Evolutionary conservation across 2,113 vertebrate species (phyloP).

Genomic region (Triplophysa siluroides): DNA sequence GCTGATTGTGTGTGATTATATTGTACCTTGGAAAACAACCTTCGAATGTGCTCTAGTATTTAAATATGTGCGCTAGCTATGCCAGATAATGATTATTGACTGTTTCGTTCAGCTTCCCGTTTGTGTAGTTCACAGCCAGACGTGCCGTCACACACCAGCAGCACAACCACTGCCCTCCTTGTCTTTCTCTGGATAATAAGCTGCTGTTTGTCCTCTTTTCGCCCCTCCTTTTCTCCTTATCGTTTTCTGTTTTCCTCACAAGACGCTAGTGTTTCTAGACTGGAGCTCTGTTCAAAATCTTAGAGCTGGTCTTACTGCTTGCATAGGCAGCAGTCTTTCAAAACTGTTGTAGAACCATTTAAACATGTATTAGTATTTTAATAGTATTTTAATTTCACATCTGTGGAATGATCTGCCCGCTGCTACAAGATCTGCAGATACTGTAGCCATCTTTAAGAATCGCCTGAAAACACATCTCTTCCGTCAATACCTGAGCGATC

Average conservation of each 20-base stretch:
- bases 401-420: too few relatives aligned
- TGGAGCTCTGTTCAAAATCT: not conserved
- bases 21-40: constrained; percentile 9
- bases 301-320: too few relatives aligned
- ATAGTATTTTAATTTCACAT: too few relatives aligned
- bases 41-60: constrained; percentile 15
- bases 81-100: constrained; percentile 50
- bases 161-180: constrained; percentile 17
- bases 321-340: too few relatives aligned
- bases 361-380: too few relatives aligned
- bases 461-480: too few relatives aligned
- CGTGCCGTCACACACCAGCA: not conserved
- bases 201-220: constrained; percentile 8
- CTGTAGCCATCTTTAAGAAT: too few relatives aligned
- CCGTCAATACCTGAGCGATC: too few relatives aligned
- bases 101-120: constrained; percentile 44
- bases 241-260: not conserved
- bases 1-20: constrained; percentile 32
- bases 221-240: constrained; percentile 40
- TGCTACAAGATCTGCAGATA: too few relatives aligned
- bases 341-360: too few relatives aligned
- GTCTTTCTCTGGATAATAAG: constrained; percentile 36
- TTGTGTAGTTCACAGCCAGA: constrained; percentile 33
- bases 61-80: constrained; percentile 24
- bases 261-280: not conserved